Evolutionary conservation across 1,140 invertebrate genomes (phyloP), one percentile per base, ranked within the genome.

Genomic region (Pseudomyrmex sp.): DNA sequence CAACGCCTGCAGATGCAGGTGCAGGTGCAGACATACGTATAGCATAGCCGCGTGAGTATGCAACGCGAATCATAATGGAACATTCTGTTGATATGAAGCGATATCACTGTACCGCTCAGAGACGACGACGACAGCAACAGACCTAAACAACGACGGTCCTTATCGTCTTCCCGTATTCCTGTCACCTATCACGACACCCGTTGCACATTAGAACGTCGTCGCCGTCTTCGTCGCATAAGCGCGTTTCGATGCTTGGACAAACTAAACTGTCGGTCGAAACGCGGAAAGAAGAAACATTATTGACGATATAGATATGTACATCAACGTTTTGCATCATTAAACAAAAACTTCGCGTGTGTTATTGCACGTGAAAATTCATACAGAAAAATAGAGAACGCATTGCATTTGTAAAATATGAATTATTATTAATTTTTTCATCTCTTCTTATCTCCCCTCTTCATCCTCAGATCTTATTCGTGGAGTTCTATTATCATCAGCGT

Each of bases 41-140:
- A 35, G 7, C 35, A 35, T 35, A 35, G 35, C 5, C 35, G 35
- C 18, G 8, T 82, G 13, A 80, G 4, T 54, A 70, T 54, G 9
- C 46, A 65, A 35, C 52, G 13, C 56, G 23, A 69, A 12, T 35
- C 20, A 62, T 52, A 58, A 85, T 75, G 61, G 59, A 82, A 74
- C 56, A 82, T 58, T 82, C 69, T 52, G 76, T 85, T 85, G 76
- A 86, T 82, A 59, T n/a, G 54, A 69, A 15, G 7, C 56, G 59
- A 72, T 84, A 82, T 72, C 83, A 82, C 61, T 3, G n/a, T 13
- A 20, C 44, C 4, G 65, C 26, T 18, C 35, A 48, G 54, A 68
- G 54, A 73, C 50, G 23, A 15, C 58, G 44, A 58, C 59, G 70
- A 35, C 58, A 58, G n/a, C 13, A 69, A 62, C 66, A 86, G 44